Evolutionary conservation across 2,113 vertebrate genomes (phyloP), one percentile per base, ranked within the genome.

Genomic region (Dendrocopos noguchii): DNA sequence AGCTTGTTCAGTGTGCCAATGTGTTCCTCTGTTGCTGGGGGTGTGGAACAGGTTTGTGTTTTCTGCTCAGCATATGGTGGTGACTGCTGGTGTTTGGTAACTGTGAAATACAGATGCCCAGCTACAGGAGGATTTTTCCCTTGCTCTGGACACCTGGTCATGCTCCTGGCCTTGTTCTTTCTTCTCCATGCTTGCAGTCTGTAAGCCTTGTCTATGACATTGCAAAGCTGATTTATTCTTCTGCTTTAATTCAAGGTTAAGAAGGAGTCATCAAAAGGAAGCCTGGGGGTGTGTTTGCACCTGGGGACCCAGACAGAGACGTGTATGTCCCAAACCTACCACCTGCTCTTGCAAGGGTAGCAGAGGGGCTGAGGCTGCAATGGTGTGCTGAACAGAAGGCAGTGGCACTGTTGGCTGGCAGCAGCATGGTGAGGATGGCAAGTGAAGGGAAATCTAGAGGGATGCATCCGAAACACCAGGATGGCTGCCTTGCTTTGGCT

Each of bases 71-170:
- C 95, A 96, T 93, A 97, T 97, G 96, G 95, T 70, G 47, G 83
- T 56, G 76, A 80, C 94, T 97, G 94, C 91, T 94, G 92, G 94
- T 95, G 91, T 89, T 96, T 91, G 79, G 73, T 91, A 94, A 77
- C 89, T 93, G 83, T 90, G 83, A 95, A 95, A 97, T 95, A 90
- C 96, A 97, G 96, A 95, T 97, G 95, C 77, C 91, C 84, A 72
- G 76, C 72, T 95, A 91, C 84, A 93, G 84, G 87, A 96, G 71
- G 88, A 79, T 91, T 95, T 94, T 95, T 93, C 70, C n/a, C 52
- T 91, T 72, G 24, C 72, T 91, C 94, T 70, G 76, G 88, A 97
- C 87, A 94, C 95, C 95, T 94, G 93, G 76, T 94, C 75, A 57
- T 86, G 80, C 68, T 84, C 47, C 94, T 3, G 1, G 80, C 87